These are phyloP conservation scores for Temnothorax rugatulus DNA, from an alignment of 2,888 invertebrate species.

Conservation along the genomic window DNA sequence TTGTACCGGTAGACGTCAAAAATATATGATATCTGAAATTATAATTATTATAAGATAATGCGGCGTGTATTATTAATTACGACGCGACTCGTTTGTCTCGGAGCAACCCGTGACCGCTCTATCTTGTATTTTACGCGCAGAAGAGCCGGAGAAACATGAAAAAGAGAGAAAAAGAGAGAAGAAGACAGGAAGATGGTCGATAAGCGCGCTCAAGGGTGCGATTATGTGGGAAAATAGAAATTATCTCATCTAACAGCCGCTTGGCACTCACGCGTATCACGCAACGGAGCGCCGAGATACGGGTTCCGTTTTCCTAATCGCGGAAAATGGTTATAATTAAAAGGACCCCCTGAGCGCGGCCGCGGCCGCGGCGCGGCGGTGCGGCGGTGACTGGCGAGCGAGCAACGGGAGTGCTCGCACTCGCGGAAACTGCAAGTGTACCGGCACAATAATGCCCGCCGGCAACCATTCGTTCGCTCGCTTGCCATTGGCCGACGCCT, in stretches of 20 bases:
- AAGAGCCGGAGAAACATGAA: background rate
- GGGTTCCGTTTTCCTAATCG: conserved; percentile 61
- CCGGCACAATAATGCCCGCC: conserved; percentile 45
- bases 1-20: conserved; percentile 20
- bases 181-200: conserved; percentile 40
- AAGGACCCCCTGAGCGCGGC: conserved; percentile 47
- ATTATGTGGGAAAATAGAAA: conserved; percentile 54
- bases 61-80: conserved; percentile 14
- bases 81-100: conserved; percentile 20
- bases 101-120: conserved; percentile 3
- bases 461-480: conserved; percentile 26
- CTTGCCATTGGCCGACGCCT: conserved; percentile 59
- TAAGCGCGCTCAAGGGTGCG: conserved; percentile 50
- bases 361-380: background rate
- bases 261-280: conserved; percentile 37
- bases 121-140: background rate
- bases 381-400: no score
- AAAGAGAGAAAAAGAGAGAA: background rate
- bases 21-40: conserved; percentile 6
- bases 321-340: conserved; percentile 59
- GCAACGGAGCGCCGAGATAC: conserved; percentile 44
- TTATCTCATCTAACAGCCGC: conserved; percentile 50
- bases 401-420: conserved; percentile 24
- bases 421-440: conserved; percentile 48
- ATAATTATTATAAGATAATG: conserved; percentile 45